Evolutionary conservation across 2,113 vertebrate species (phyloP).

Genomic region (Halcyon senegalensis): DNA sequence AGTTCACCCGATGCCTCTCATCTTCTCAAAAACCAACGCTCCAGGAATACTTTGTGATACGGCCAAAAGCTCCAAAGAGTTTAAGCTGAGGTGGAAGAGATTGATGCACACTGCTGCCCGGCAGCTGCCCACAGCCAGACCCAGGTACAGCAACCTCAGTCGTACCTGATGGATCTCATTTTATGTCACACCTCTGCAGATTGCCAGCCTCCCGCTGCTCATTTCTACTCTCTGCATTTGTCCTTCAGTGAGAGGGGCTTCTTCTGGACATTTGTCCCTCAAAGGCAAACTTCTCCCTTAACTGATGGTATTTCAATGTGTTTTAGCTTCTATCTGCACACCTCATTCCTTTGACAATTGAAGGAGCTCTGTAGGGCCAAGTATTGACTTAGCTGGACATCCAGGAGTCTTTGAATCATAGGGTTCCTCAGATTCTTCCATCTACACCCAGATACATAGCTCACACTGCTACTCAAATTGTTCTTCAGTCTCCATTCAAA

Average conservation of each 20-base stretch:
- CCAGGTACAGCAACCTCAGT: background rate
- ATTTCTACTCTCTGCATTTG: background rate
- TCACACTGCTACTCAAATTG: background rate
- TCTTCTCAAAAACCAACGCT: background rate
- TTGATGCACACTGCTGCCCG: background rate
- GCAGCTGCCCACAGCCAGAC: background rate
- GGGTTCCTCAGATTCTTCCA: background rate
- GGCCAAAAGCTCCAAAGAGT: background rate
- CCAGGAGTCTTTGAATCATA: background rate
- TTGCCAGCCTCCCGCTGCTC: background rate
- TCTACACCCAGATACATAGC: background rate
- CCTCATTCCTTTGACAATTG: background rate
- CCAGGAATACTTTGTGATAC: background rate
- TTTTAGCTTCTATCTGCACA: background rate
- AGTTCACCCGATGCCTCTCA: background rate
- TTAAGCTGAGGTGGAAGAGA: background rate
- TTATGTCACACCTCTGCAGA: background rate
- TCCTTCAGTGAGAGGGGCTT: background rate
- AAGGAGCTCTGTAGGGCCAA: background rate
- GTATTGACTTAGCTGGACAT: background rate
- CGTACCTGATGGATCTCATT: background rate
- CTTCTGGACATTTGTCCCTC: background rate
- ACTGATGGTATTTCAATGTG: background rate
- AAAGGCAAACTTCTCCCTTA: background rate
- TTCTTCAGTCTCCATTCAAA: background rate